Evolutionary conservation across 2,113 vertebrate species (phyloP).

Genomic region (Sinocyclocheilus anshuiensis): DNA sequence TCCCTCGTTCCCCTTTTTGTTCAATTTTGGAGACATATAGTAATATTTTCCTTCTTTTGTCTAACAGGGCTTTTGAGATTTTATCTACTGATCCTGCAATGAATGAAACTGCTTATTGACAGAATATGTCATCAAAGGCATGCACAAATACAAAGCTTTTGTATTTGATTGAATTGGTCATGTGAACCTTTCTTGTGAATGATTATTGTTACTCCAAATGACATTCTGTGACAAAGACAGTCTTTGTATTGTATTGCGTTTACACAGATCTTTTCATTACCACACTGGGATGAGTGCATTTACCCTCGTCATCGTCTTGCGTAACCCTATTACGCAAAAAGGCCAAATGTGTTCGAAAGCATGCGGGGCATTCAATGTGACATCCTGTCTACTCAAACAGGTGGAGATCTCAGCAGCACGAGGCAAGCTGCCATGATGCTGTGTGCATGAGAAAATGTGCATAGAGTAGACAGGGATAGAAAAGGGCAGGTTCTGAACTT

Average conservation of each 20-base stretch:
- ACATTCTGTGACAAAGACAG: conserved; percentile 13
- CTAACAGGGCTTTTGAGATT: neutral
- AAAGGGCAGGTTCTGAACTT: too few species aligned
- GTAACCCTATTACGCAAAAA: conserved; percentile 43
- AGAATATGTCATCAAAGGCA: conserved; percentile 20
- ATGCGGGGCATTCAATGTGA: neutral
- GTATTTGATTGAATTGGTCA: conserved; percentile 16
- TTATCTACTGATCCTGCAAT: conserved; percentile 2
- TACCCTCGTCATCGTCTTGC: conserved; percentile 27
- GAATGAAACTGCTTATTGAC: conserved; percentile 18
- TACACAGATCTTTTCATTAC: conserved; percentile 29
- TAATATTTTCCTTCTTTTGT: conserved; percentile 14
- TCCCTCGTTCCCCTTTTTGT: neutral
- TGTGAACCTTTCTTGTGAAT: conserved; percentile 23
- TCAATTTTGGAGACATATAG: neutral
- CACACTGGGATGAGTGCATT: neutral
- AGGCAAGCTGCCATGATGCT: too few species aligned
- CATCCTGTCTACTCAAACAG: too few species aligned
- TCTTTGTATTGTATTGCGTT: conserved; percentile 39
- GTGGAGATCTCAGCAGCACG: too few species aligned
- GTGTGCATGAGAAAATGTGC: too few species aligned
- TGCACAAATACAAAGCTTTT: conserved; percentile 13
- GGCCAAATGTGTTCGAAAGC: conserved; percentile 30
- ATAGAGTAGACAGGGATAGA: too few species aligned
- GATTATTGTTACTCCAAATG: conserved; percentile 2